Percentiles rank a stretch among this genome's conserved stretches.
Conservation (phyloP, 2,888 invertebrate species). For the Trisateles emortualis region DNA sequence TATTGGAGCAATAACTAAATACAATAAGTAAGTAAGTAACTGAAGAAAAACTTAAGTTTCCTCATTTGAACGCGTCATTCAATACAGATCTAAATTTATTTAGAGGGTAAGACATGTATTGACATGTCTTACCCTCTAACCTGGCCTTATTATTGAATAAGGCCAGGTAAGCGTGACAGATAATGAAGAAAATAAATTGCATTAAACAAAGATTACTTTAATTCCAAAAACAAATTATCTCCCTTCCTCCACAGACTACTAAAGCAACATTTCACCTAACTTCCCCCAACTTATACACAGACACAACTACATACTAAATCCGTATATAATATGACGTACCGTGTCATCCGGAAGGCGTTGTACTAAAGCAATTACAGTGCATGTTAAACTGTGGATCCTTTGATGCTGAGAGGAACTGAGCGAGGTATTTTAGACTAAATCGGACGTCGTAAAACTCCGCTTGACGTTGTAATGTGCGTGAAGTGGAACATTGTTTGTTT, state of each 20-base stretch:
- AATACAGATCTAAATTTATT: no score
- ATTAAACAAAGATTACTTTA: no score
- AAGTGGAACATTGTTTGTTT: no score
- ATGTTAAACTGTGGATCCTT: not conserved
- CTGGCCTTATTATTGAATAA: no score
- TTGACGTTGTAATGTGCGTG: not conserved
- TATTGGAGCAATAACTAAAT: no score
- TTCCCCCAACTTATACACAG: not conserved
- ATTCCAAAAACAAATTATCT: not conserved
- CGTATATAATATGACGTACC: not conserved
- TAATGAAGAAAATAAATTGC: no score
- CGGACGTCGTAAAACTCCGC: not conserved
- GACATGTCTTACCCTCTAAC: no score
- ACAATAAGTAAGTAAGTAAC: no score
- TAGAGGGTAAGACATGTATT: no score
- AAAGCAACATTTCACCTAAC: not conserved
- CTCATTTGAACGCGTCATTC: no score
- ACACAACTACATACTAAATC: not conserved
- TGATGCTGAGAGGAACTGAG: not conserved
- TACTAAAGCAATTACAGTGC: conserved; percentile 18
- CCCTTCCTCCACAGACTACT: not conserved
- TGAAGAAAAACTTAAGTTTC: no score
- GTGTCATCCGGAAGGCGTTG: not conserved
- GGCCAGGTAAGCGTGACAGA: no score
- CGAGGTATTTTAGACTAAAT: not conserved